Evolutionary conservation across 2,797 vertebrate genomes (phyloP), one percentile per base, ranked within the genome.

Genomic region (Spinibarbus caldwelli): DNA sequence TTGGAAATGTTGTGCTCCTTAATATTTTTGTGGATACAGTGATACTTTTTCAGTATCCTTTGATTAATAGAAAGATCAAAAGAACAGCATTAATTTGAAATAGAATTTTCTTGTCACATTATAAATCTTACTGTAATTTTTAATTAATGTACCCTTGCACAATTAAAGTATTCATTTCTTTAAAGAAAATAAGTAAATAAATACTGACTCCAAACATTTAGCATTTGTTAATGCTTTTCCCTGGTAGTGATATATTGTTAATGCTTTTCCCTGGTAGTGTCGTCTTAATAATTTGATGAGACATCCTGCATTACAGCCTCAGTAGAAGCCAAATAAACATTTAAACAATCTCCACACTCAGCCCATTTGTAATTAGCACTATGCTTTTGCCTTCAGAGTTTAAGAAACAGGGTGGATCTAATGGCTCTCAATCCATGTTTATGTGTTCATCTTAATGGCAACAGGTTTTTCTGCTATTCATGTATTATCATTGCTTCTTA

Each of bases 251-350:
- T 62, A 15, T 11, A 62, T 36, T 62, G 36, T 21, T n/a, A n/a
- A n/a, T n/a, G n/a, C n/a, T n/a, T n/a, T n/a, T n/a, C n/a, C n/a
- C n/a, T n/a, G n/a, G 54, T 14, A 41, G 9, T 17, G 49, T 41
- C 52, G 6, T 52, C 17, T 14, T 54, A 59, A 78, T 78, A 11
- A 62, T 78, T 43, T 62, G 76, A 62, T 21, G n/a, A 78, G n/a
- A 78, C 76, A 19, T 43, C 57, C 54, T 19, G 8, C 54, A 43
- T 78, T n/a, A 62, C 36, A 43, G 36, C n/a, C 15, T 78, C 36
- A 29, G 15, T 43, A 78, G n/a, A 78, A 62, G 76, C n/a, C 54
- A 78, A 78, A 78, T 62, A 62, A 78, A 62, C 76, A 78, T 77
- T 62, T 36, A 9, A 77, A 57, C 34, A 41, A 38, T 26, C 36